phyloP scores from a whole-genome alignment of 92 coral and sea anemone species.

The Muricea muricata region DNA sequence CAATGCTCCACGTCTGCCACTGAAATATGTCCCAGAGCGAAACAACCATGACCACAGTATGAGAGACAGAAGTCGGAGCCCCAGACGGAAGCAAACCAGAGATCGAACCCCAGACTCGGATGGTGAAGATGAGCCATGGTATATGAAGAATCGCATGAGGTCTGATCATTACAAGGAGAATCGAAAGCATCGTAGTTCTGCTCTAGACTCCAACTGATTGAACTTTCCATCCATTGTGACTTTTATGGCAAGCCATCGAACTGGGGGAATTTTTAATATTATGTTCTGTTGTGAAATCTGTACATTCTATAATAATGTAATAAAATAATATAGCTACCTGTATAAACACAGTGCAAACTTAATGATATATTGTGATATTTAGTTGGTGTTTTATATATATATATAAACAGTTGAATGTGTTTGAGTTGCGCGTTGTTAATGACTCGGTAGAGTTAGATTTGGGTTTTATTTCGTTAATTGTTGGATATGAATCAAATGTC shows the following conservation, averaged over 20 bases:
- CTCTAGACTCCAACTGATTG: not conserved
- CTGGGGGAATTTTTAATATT: not conserved
- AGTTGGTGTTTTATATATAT: too few relatives aligned
- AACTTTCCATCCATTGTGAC: not conserved
- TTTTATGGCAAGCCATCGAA: not conserved
- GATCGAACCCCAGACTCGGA: not conserved
- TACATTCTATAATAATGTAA: not conserved
- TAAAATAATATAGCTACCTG: too few relatives aligned
- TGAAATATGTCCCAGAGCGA: not conserved
- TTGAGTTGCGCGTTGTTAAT: too few relatives aligned
- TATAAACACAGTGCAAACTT: too few relatives aligned
- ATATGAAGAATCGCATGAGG: slow-evolving; percentile 32
- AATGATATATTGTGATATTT: too few relatives aligned
- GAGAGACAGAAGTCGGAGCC: not conserved
- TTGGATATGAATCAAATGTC: too few relatives aligned
- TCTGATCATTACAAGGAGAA: slow-evolving; percentile 17
- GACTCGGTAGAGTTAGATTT: too few relatives aligned
- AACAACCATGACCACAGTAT: not conserved
- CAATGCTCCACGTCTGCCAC: slow-evolving; percentile 46
- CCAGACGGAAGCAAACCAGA: not conserved
- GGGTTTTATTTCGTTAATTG: too few relatives aligned
- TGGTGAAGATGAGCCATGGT: slow-evolving; percentile 20
- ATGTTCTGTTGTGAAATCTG: not conserved
- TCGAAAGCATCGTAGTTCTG: not conserved
- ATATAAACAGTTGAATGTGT: too few relatives aligned